These are phyloP conservation scores for Tangachromis dhanisi DNA, from an alignment of 2,113 vertebrate species.

Conservation along the genomic window DNA sequence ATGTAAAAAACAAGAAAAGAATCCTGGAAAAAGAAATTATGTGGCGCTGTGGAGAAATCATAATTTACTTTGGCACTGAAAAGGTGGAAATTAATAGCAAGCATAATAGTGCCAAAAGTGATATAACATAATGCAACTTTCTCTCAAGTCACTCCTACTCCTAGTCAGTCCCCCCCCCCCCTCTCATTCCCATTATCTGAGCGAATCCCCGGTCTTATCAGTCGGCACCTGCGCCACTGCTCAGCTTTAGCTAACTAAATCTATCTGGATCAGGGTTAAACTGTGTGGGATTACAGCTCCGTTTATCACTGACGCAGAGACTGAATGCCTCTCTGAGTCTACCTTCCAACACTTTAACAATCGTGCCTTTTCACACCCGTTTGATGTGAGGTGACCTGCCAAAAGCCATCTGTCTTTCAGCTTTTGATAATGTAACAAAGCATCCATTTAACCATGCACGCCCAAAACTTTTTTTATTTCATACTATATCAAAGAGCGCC, in stretches of 20 bases:
- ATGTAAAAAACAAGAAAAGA: background rate
- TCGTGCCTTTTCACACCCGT: background rate
- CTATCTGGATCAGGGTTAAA: conserved; percentile 46
- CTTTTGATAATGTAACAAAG: conserved; percentile 8
- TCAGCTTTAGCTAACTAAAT: conserved; percentile 30
- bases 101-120: background rate
- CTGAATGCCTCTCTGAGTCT: background rate
- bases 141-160: background rate
- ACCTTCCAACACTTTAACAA: conserved; percentile 19
- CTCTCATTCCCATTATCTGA: conserved; percentile 7
- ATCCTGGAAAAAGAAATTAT: background rate
- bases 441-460: background rate
- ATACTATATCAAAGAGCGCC: conserved; percentile 7
- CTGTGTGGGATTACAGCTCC: conserved; percentile 41
- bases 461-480: background rate
- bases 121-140: background rate
- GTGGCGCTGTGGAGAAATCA: background rate
- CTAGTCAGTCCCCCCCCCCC: background rate
- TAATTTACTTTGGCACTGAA: background rate
- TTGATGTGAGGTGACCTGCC: conserved; percentile 5
- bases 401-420: conserved; percentile 31
- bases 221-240: conserved; percentile 38
- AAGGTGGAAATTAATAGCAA: background rate
- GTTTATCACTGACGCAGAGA: conserved; percentile 32
- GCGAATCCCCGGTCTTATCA: conserved; percentile 47